Conservation (phyloP, 1,140 invertebrate genomes). For the Drosophila obscura region DNA sequence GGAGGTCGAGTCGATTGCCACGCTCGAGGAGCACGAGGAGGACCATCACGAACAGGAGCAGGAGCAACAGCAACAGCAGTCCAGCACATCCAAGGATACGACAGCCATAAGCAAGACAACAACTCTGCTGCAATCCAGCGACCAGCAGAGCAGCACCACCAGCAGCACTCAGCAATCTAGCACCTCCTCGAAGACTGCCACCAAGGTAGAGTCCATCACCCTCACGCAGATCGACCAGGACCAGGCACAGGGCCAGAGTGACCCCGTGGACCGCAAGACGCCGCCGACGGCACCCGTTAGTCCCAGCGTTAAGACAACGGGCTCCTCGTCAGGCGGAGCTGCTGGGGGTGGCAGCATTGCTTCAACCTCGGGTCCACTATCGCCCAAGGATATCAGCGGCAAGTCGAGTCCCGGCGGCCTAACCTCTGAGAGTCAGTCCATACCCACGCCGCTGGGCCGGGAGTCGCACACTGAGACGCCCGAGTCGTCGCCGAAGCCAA, state of each 20-base stretch:
- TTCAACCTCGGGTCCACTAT: constrained; percentile 70
- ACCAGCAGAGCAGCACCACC: constrained; percentile 47
- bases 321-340: constrained; percentile 16
- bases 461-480: constrained; percentile 80
- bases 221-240: constrained; percentile 55
- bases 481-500: constrained; percentile 82
- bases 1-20: constrained; percentile 46
- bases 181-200: constrained; percentile 37
- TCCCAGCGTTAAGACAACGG: constrained; percentile 62
- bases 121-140: constrained; percentile 51
- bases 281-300: constrained; percentile 81
- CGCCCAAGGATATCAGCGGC: constrained; percentile 80
- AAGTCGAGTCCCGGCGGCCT: constrained; percentile 80
- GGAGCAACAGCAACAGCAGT: constrained; percentile 23
- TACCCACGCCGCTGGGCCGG: constrained; percentile 77
- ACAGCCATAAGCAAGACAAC: constrained; percentile 40
- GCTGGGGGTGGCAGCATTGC: constrained; percentile 47
- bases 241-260: constrained; percentile 30
- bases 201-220: constrained; percentile 65
- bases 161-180: constrained; percentile 19
- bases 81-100: neutral
- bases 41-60: constrained; percentile 46
- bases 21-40: constrained; percentile 56
- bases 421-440: constrained; percentile 83
- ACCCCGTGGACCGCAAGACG: constrained; percentile 67